Base-by-base conservation (phyloP, 2,797 vertebrate genomes). In the Pseudochirops cupreus region DNA sequence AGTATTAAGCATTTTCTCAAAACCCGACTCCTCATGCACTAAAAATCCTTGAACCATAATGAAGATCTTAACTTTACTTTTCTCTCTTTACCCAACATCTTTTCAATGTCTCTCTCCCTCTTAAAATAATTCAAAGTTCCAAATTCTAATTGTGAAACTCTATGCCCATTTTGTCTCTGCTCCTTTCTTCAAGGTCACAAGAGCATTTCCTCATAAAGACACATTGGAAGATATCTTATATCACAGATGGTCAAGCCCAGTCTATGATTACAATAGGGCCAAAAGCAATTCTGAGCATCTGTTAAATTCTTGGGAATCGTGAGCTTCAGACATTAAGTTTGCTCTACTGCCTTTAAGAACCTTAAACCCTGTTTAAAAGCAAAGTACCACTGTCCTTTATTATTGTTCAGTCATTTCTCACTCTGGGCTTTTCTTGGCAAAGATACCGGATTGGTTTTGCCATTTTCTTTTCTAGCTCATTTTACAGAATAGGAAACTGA, bases 251-350 rank as follows among this genome's bases (percentile, higher is more conserved):
- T 59, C 87, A 93, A 29, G 21, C 57, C 67, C 91, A 94, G 56
- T 13, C 87, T 62, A 87, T 93, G 62, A 7, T n/a, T 31, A 90
- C 33, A 95, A 67, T 52, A 90, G 67, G 91, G 50, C 92, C 96
- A 91, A 97, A 93, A 95, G 39, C 39, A 50, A 93, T 57, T 93
- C 90, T 91, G 28, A 53, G 7, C 90, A 55, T 55, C 28, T 2
- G 56, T n/a, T 91, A 62, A 59, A 90, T 97, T 67, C 82, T 92
- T 10, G 46, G 94, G 56, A 95, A 93, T 52, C 92, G 21, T 92
- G 90, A 95, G 59, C 56, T 74, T 93, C 3, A 1, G 28, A 87
- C 29, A 12, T 0, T 1, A 87, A 50, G n/a, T 50, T 62, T 92
- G 54, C 33, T 50, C 50, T 46, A 89, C n/a, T 52, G 56, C 56